Evolutionary conservation across 2,888 invertebrate species (phyloP), one percentile per base, ranked within the genome.

Genomic region (Cerceris ruficornis): DNA sequence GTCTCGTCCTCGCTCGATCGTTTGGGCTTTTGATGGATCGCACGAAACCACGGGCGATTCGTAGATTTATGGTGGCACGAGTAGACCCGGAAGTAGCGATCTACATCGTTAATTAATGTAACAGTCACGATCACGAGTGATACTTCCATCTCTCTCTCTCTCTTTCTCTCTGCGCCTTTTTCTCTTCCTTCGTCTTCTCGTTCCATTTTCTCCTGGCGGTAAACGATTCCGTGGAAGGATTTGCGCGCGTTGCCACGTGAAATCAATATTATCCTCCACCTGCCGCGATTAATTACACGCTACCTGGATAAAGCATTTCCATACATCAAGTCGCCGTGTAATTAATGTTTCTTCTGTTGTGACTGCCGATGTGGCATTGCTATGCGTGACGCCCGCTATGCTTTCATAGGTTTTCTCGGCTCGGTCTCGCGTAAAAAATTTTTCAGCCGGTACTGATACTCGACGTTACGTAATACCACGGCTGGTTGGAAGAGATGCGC

Each of bases 221-320:
- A 11, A 46, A 50, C 50, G 50, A 50, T 50, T 50, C 50, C 52
- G 17, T 17, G 7, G 28, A 55, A 55, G 13, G 17, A 55, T 55
- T 15, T 17, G 55, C 55, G 52, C n/a, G n/a, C 7, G 14, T 17
- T 55, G 13, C 7, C 7, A n/a, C 57, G 57, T 66, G 71, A 75
- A 83, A 83, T 83, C 81, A 81, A 81, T 83, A 77, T 73, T 72
- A 80, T 83, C 77, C 69, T 77, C 69, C 69, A 81, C 28, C 78
- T 75, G 78, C 73, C 69, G 66, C 69, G 78, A 84, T 83, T 83
- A 81, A 84, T 83, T 83, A 73, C 72, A 28, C 49, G 77, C 57
- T 54, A 59, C 69, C 54, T 43, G 66, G 57, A 64, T 75, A 62
- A 58, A 70, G 58, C 75, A 69, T 71, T 74, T 78, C 77, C 81